Conservation (phyloP, 2,888 invertebrate genomes). For the Myathropa florea region DNA sequence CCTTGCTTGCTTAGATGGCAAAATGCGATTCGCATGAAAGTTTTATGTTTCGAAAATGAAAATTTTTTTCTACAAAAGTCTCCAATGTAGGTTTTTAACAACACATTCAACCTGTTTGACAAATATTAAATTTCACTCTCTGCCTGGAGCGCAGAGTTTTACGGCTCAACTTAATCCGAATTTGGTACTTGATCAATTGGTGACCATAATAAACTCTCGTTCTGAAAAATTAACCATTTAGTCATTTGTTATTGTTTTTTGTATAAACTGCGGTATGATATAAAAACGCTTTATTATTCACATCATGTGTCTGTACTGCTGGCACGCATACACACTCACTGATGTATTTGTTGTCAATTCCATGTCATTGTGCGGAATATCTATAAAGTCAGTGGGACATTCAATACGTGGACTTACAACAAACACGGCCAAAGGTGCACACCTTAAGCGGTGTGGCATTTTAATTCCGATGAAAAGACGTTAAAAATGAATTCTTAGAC, state of each 20-base stretch:
- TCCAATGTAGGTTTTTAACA: background rate
- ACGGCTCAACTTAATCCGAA: background rate
- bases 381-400: constrained; percentile 58
- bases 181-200: background rate
- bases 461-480: background rate
- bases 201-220: background rate
- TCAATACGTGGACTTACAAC: constrained; percentile 37
- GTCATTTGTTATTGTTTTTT: background rate
- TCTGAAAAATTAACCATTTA: background rate
- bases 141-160: background rate
- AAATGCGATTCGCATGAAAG: no score
- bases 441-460: constrained; percentile 46
- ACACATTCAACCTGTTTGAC: background rate
- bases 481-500: constrained; percentile 21
- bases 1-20: no score
- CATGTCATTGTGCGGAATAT: constrained; percentile 27
- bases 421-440: constrained; percentile 33
- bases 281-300: constrained; percentile 39
- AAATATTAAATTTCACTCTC: background rate
- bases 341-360: constrained; percentile 30
- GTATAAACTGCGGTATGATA: background rate
- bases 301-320: constrained; percentile 34
- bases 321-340: constrained; percentile 44
- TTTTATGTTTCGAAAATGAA: no score
- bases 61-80: no score